phyloP scores from a whole-genome alignment of 2,888 invertebrate species.

The Drosophila pseudotakahashii region DNA sequence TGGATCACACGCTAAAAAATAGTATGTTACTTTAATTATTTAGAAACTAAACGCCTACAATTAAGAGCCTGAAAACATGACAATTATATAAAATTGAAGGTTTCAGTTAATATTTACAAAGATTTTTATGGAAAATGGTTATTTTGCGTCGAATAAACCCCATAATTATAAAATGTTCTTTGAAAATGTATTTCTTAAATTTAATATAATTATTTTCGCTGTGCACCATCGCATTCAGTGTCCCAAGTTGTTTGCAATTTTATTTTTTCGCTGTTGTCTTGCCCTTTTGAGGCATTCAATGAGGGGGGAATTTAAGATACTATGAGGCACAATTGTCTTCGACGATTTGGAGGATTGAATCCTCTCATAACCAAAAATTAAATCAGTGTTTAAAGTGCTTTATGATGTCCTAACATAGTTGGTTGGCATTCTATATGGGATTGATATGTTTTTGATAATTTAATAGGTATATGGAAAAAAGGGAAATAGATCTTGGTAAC shows the following conservation, averaged over 20 bases:
- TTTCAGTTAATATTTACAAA: neutral
- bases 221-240: conserved; percentile 15
- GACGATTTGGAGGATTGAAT: neutral
- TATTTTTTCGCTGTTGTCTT: conserved; percentile 53
- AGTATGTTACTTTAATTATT: neutral
- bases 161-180: no score
- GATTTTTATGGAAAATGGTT: neutral
- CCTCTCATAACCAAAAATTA: conserved; percentile 10
- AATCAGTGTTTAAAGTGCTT: conserved; percentile 22
- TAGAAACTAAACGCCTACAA: neutral
- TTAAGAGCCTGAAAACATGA: neutral
- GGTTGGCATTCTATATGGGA: neutral
- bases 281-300: conserved; percentile 60
- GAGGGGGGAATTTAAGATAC: conserved; percentile 19
- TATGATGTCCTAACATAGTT: conserved; percentile 14
- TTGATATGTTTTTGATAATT: neutral
- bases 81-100: conserved; percentile 3
- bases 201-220: neutral
- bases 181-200: neutral
- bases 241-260: conserved; percentile 64
- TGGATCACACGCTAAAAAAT: conserved; percentile 46
- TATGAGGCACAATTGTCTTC: neutral
- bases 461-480: no score
- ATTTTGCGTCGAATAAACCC: neutral
- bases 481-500: no score